phyloP scores from a whole-genome alignment of 2,888 invertebrate species.

The Prosopocoilus inquinatus region DNA sequence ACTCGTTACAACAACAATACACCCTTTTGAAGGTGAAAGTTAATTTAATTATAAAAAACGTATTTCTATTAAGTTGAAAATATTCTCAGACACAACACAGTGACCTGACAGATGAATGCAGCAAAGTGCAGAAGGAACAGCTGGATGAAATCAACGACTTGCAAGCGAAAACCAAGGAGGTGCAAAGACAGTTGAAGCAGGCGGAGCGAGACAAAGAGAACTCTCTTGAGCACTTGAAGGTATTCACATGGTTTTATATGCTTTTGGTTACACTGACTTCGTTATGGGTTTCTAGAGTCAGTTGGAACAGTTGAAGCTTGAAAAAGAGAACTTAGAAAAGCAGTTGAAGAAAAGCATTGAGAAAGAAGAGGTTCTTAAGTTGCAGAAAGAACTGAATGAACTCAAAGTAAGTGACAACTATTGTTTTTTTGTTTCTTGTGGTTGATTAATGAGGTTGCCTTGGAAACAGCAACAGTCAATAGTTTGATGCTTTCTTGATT shows the following conservation, averaged over 20 bases:
- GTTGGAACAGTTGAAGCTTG: slow-evolving; percentile 42
- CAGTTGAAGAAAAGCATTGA: slow-evolving; percentile 35
- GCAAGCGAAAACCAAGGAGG: slow-evolving; percentile 51
- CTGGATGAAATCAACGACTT: slow-evolving; percentile 52
- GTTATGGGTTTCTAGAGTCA: slow-evolving; percentile 37
- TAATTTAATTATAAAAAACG: not conserved
- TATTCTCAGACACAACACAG: slow-evolving; percentile 53
- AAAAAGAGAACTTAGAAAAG: slow-evolving; percentile 43
- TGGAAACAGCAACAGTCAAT: not conserved
- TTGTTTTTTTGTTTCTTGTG: slow-evolving; percentile 7
- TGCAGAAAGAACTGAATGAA: slow-evolving; percentile 36
- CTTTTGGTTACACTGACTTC: slow-evolving; percentile 1
- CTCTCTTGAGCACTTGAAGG: slow-evolving; percentile 29
- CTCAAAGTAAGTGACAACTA: slow-evolving; percentile 34
- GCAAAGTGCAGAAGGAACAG: slow-evolving; percentile 51
- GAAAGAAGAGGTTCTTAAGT: slow-evolving; percentile 38
- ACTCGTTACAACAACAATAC: slow-evolving; percentile 56
- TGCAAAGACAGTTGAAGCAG: slow-evolving; percentile 52
- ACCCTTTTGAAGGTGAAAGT: slow-evolving; percentile 51
- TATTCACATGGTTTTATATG: slow-evolving; percentile 14
- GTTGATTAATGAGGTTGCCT: not conserved
- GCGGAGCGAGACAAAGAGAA: slow-evolving; percentile 41
- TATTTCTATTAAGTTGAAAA: not conserved
- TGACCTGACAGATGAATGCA: slow-evolving; percentile 54
- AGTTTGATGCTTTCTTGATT: too few species aligned